Evolutionary conservation across 2,888 invertebrate species (phyloP).

Genomic region (Cephus spinipes): DNA sequence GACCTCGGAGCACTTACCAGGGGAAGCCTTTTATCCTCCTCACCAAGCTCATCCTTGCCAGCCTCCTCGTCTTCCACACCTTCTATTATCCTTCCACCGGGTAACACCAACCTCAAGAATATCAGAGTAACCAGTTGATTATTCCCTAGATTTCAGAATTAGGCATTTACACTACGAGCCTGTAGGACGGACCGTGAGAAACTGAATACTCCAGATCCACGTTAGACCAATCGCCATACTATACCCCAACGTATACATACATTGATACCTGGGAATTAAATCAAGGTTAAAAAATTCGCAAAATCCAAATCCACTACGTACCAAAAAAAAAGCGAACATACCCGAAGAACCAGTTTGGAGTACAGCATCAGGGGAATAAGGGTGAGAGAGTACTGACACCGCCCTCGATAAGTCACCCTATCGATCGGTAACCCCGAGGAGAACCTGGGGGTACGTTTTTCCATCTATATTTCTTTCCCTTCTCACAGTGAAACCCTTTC

Average conservation of each 20-base stretch:
- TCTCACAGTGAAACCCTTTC: constrained; percentile 30
- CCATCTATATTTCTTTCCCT: neutral
- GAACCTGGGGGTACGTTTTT: constrained; percentile 14
- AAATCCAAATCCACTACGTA: neutral
- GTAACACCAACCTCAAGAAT: neutral
- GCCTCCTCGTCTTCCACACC: neutral
- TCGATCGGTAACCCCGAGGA: constrained; percentile 48
- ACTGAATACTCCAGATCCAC: neutral
- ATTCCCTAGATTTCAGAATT: neutral
- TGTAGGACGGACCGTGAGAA: neutral
- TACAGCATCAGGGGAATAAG: neutral
- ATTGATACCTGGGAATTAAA: neutral
- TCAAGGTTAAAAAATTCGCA: neutral
- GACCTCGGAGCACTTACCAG: neutral
- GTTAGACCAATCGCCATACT: neutral
- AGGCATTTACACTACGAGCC: neutral
- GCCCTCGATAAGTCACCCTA: constrained; percentile 63
- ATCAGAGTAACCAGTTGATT: neutral
- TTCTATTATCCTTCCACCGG: neutral
- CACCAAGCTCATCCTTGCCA: neutral
- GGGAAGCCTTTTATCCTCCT: neutral
- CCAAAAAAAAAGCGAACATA: neutral
- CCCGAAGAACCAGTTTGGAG: neutral
- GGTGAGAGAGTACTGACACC: constrained; percentile 45
- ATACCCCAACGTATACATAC: neutral